Conservation (phyloP, 2,888 invertebrate species). For the Odontocerum albicorne region DNA sequence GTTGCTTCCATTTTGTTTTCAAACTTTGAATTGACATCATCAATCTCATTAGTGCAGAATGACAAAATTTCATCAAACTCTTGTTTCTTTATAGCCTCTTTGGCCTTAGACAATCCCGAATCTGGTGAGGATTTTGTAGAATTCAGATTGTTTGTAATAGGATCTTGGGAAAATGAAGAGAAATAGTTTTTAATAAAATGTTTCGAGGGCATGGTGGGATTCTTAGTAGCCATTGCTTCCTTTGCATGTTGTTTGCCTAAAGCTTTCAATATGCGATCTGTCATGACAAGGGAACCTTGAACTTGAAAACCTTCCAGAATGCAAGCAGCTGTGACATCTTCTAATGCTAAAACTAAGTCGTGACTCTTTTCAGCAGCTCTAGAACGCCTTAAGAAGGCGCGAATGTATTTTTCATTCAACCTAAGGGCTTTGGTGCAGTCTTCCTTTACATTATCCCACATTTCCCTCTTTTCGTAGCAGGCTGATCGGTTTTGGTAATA, state of each 20-base stretch:
- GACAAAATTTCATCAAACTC: constrained; percentile 77
- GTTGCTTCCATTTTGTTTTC: constrained; percentile 69
- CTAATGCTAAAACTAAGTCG: constrained; percentile 78
- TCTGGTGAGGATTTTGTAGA: constrained; percentile 45
- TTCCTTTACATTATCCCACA: constrained; percentile 80
- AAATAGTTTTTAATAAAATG: constrained; percentile 87
- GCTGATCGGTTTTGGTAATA: constrained; percentile 97
- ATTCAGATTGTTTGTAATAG: constrained; percentile 62
- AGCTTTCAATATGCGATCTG: constrained; percentile 86
- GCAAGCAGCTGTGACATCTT: constrained; percentile 92
- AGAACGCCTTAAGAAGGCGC: constrained; percentile 83
- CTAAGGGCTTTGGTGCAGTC: constrained; percentile 87
- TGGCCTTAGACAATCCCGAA: constrained; percentile 72
- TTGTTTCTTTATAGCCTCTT: constrained; percentile 67
- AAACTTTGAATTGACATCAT: constrained; percentile 50
- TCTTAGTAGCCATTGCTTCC: constrained; percentile 69
- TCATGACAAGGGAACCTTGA: constrained; percentile 75
- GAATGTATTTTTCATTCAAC: constrained; percentile 82
- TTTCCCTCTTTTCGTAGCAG: constrained; percentile 88
- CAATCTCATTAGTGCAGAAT: constrained; percentile 79
- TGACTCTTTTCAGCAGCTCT: constrained; percentile 80
- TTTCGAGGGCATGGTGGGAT: constrained; percentile 79
- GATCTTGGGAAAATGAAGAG: constrained; percentile 85
- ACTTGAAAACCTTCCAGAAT: constrained; percentile 88
- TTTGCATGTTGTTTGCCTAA: constrained; percentile 74